Percentiles rank a stretch among this genome's conserved stretches.
phyloP scores from a whole-genome alignment of 2,113 vertebrate genomes.

The Coreoperca whiteheadi region DNA sequence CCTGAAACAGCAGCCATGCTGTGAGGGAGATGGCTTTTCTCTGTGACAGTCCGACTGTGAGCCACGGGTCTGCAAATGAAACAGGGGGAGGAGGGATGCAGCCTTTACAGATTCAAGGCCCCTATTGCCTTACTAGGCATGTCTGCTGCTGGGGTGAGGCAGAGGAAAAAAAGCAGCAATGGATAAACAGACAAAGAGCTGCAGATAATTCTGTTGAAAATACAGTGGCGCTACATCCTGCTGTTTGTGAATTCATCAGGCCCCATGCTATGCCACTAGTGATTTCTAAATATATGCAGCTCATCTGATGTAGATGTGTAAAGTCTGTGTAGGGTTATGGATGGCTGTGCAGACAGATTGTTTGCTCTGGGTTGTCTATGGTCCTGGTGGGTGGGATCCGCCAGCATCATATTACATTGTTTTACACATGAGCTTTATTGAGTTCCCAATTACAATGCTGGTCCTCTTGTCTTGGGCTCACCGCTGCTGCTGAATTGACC shows the following conservation, averaged over 20 bases:
- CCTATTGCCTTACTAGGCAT: slow-evolving; percentile 64
- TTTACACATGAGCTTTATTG: slow-evolving; percentile 73
- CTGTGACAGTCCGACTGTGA: slow-evolving; percentile 78
- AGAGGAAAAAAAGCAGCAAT: slow-evolving; percentile 27
- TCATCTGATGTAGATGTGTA: slow-evolving; percentile 74
- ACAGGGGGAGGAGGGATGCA: slow-evolving; percentile 58
- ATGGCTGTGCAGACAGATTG: slow-evolving; percentile 74
- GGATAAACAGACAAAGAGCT: slow-evolving; percentile 79
- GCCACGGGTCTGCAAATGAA: slow-evolving; percentile 79
- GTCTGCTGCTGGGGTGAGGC: slow-evolving; percentile 65
- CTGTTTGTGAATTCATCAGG: slow-evolving; percentile 78
- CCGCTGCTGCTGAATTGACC: slow-evolving; percentile 70
- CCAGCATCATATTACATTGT: slow-evolving; percentile 56
- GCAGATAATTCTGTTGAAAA: slow-evolving; percentile 75
- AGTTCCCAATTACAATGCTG: slow-evolving; percentile 76
- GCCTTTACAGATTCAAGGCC: slow-evolving; percentile 71
- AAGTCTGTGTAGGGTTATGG: slow-evolving; percentile 66
- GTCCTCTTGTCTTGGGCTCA: slow-evolving; percentile 60
- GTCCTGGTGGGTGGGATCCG: slow-evolving; percentile 68
- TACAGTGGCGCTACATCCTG: slow-evolving; percentile 54
- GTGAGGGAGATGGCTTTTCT: slow-evolving; percentile 86
- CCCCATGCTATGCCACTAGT: slow-evolving; percentile 70
- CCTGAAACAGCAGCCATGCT: slow-evolving; percentile 80
- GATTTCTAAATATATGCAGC: slow-evolving; percentile 78
- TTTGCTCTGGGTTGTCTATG: slow-evolving; percentile 62